Evolutionary conservation across 2,888 invertebrate species (phyloP).

Genomic region (Stictocephala bisonia): DNA sequence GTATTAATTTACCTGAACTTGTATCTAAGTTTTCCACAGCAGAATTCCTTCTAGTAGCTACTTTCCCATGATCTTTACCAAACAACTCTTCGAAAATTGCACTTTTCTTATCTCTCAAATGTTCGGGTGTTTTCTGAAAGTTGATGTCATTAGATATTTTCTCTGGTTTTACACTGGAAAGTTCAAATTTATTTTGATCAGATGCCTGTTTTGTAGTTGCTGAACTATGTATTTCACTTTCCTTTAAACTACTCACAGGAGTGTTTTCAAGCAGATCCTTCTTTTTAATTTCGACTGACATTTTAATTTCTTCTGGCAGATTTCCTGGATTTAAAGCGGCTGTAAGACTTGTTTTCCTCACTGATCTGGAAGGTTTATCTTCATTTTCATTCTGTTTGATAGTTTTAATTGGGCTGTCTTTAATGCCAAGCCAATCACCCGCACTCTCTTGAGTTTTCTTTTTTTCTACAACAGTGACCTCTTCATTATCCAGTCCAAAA

Average conservation of each 20-base stretch:
- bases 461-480: background rate
- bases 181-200: background rate
- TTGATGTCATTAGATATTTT: slow-evolving; percentile 5
- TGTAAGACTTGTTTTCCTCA: no score
- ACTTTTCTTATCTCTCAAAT: slow-evolving; percentile 26
- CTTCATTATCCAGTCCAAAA: slow-evolving; percentile 36
- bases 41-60: slow-evolving; percentile 10
- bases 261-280: no score
- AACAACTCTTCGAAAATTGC: slow-evolving; percentile 30
- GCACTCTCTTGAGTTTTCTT: slow-evolving; percentile 24
- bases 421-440: slow-evolving; percentile 38
- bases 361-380: no score
- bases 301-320: no score
- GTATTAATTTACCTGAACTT: background rate
- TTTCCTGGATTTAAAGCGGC: no score
- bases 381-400: no score
- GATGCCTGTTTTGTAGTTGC: background rate
- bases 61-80: background rate
- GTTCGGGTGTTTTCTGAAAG: background rate
- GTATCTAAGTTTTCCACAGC: background rate
- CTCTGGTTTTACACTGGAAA: background rate
- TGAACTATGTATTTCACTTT: background rate
- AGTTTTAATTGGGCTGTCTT: slow-evolving; percentile 22
- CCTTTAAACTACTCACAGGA: no score
- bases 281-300: no score